Conservation (phyloP, 2,797 vertebrate species). For the Basileuterus tristriatus region DNA sequence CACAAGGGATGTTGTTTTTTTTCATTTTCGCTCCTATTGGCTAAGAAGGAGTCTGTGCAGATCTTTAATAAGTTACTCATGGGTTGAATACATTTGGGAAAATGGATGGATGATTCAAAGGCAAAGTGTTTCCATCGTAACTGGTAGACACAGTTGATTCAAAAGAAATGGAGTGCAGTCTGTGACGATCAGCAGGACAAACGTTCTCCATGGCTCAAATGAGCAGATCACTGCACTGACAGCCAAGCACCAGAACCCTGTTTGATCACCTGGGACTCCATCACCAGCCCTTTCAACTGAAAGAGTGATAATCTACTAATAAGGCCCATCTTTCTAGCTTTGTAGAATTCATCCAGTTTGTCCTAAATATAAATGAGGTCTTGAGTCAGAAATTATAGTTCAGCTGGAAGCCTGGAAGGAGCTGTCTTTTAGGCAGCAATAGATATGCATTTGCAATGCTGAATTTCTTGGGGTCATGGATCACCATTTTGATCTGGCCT, state of each 20-base stretch:
- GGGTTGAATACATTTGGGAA: slow-evolving; percentile 23
- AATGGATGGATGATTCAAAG: slow-evolving; percentile 9
- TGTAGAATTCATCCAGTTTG: not conserved
- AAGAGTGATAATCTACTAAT: not conserved
- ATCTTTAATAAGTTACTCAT: slow-evolving; percentile 24
- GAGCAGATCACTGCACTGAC: not conserved
- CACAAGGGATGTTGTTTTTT: not conserved
- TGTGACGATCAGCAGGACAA: not conserved
- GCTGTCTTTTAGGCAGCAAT: not conserved
- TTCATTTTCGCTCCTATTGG: not conserved
- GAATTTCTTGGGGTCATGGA: slow-evolving; percentile 10
- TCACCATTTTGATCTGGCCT: not conserved
- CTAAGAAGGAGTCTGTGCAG: not conserved
- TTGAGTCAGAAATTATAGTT: not conserved
- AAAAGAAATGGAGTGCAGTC: not conserved
- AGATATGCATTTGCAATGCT: slow-evolving; percentile 39
- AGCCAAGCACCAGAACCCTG: not conserved
- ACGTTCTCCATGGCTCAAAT: not conserved
- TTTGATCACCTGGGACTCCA: not conserved
- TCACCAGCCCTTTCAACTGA: not conserved
- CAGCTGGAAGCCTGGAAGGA: slow-evolving; percentile 5
- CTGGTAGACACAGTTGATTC: not conserved
- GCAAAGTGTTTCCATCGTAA: slow-evolving; percentile 18
- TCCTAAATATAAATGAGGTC: slow-evolving; percentile 23
- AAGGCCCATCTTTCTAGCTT: not conserved